Percentiles rank a stretch among this genome's conserved stretches.
Evolutionary conservation across 2,113 vertebrate species (phyloP).

Genomic region (Microtus oregoni): DNA sequence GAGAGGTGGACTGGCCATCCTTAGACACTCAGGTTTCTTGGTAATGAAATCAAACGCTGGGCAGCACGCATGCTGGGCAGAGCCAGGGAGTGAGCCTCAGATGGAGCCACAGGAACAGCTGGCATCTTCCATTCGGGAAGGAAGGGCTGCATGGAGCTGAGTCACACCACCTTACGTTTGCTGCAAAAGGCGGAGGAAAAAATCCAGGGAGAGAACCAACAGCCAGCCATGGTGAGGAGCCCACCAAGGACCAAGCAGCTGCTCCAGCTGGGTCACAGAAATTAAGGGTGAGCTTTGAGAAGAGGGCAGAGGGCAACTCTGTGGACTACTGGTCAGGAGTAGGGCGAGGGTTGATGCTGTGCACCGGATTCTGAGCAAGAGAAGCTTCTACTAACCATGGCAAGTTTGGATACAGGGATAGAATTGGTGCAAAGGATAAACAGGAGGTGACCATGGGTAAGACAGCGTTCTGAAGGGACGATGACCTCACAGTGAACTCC

Average conservation of each 20-base stretch:
- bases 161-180: neutral
- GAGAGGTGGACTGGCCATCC: too few species aligned
- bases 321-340: fast-evolving
- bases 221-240: neutral
- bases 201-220: fast-evolving
- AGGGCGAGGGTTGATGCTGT: fast-evolving
- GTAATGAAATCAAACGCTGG: neutral
- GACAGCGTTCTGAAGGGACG: neutral
- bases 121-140: fast-evolving
- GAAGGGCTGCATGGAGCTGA: fast-evolving
- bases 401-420: fast-evolving
- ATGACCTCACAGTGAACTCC: fast-evolving
- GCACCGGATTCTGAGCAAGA: too few species aligned
- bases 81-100: fast-evolving
- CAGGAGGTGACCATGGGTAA: fast-evolving
- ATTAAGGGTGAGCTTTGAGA: neutral
- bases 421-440: neutral
- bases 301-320: neutral
- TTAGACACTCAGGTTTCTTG: neutral
- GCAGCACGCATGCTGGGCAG: neutral
- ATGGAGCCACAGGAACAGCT: fast-evolving
- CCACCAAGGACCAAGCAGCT: neutral
- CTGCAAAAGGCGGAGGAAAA: neutral
- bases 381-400: fast-evolving
- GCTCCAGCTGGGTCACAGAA: neutral